Base-by-base conservation (phyloP, 2,888 invertebrate species). In the Heliconius cydno region DNA sequence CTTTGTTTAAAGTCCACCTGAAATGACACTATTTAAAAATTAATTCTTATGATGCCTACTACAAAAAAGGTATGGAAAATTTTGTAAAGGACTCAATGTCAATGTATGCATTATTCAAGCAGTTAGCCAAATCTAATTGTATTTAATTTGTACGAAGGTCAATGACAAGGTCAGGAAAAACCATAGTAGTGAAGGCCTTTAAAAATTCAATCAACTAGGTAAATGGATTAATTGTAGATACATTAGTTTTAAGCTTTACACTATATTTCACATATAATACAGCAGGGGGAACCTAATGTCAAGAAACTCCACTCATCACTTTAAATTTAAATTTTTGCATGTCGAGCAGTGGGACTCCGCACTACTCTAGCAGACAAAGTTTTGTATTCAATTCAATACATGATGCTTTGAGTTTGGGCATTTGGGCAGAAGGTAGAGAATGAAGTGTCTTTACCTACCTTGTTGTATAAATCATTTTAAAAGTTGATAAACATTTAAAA, bases 111-210 rank as follows among this genome's bases (percentile, higher is more conserved):
- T 67, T 73, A 79, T 82, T 81, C 81, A 80, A 81, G 79, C 68
- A 46, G 30, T 41, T n/a, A 65, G 63, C 74, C 77, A 77, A 80
- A 76, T 74, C 79, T 67, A 80, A 66, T 74, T 57, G 41, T 74
- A 78, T 38, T 63, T 78, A 82, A 81, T 79, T 66, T 75, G 74
- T 78, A 73, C 74, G 79, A 85, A 88, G 87, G 88, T 87, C 88
- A 89, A 79, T 87, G 85, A 80, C 89, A 89, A 89, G 87, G 88
- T 82, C 81, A 81, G 84, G 84, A 85, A 84, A 70, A 82, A 82
- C 83, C 78, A 83, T 83, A 81, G 25, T 10, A 25, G 41, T 65
- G 63, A 65, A 0, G 12, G 13, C 75, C 63, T 63, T 75, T 46
- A 3, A 46, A 75, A 65, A 75, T 41, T 75, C 41, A 46, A 65